Base-by-base conservation (phyloP, 2,113 vertebrate species). In the Mesembrinibis cayennensis region DNA sequence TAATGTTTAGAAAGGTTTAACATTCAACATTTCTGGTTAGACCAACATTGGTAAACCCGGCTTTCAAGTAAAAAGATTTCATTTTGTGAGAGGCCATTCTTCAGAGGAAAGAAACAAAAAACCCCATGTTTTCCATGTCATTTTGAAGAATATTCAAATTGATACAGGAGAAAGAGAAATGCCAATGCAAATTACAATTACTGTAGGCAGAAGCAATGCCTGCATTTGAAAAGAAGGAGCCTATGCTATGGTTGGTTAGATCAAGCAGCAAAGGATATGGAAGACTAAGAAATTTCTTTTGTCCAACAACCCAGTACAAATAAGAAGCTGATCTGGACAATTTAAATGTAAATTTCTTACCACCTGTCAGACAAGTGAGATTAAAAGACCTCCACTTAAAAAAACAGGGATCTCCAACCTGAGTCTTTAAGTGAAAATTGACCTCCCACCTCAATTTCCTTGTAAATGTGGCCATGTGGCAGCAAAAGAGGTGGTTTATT, bases 291-390 rank as follows among this genome's bases (percentile, higher is more conserved):
- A 61, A 72, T 59, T 38, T 67, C 58, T 89, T 86, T 79, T 71
- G 30, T 72, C 59, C 21, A 61, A 59, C 49, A 93, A 29, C 5
- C 6, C 17, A 63, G n/a, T 52, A 73, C 67, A 88, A 95, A 73
- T 59, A 89, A 73, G 69, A 62, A 91, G 10, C 27, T 94, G 59
- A 80, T 85, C 32, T 66, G 49, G 16, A 89, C 77, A 93, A 91
- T 89, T 93, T 87, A 82, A 95, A 95, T 92, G 95, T 70, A 96
- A 95, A 96, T 96, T 91, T 93, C 86, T 87, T 73, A 72, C 34
- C 55, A 84, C 65, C 59, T 65, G 32, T 89, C 87, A 79, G 73
- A 94, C 32, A 88, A 92, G 16, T 11, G 20, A 80, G 78, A 85
- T 94, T 91, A 65, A 79, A 93, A 93, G 72, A 81, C 53, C 56